These are phyloP conservation scores for Hetaerina americana DNA, from an alignment of 1,140 invertebrate species.

Conservation along the genomic window DNA sequence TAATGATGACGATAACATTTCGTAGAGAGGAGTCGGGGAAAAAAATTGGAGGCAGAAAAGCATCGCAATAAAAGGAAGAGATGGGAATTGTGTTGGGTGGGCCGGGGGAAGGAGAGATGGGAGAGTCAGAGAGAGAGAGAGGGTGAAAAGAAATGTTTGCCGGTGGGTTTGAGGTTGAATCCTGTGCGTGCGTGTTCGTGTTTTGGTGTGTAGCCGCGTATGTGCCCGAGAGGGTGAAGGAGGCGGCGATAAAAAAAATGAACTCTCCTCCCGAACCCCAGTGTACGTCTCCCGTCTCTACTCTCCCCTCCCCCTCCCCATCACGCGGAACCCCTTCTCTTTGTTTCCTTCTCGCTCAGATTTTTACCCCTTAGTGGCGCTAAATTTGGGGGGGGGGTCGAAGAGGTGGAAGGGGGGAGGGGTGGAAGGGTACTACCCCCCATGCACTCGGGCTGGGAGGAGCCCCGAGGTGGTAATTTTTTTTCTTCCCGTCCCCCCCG, in stretches of 20 bases:
- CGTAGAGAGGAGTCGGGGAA: background rate
- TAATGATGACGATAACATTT: background rate
- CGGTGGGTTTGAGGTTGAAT: no score
- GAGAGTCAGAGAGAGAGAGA: no score
- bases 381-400: background rate
- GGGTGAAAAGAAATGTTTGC: no score
- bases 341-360: background rate
- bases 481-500: conserved; percentile 12
- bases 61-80: background rate
- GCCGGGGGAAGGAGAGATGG: background rate
- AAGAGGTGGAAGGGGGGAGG: background rate
- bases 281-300: no score
- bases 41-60: background rate
- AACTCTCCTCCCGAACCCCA: no score
- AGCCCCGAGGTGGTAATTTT: conserved; percentile 12
- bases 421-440: background rate
- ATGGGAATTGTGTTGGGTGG: background rate
- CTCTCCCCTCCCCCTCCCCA: no score
- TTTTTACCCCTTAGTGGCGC: background rate
- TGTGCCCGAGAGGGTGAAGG: no score
- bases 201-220: no score
- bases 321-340: no score
- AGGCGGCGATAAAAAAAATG: background rate
- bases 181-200: no score
- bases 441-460: background rate